These are phyloP conservation scores for Cosmia trapezina DNA, from an alignment of 2,888 invertebrate species.

Conservation along the genomic window DNA sequence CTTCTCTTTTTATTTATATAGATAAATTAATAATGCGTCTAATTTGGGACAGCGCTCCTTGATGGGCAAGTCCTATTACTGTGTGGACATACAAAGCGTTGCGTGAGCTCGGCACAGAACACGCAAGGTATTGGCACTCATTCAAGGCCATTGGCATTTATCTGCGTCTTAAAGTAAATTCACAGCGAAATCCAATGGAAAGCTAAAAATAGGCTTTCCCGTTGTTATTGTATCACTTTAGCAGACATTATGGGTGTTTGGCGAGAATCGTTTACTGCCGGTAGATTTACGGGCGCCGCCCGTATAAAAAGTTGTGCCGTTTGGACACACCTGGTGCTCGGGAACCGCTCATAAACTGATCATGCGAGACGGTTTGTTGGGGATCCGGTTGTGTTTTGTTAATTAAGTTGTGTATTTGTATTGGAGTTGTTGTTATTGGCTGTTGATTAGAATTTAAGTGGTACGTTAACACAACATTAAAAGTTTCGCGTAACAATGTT, in stretches of 20 bases:
- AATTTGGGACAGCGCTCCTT: too few relatives aligned
- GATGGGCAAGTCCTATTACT: too few relatives aligned
- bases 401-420: constrained; percentile 38
- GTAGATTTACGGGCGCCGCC: constrained; percentile 71
- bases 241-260: constrained; percentile 65
- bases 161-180: constrained; percentile 34
- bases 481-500: not conserved
- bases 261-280: constrained; percentile 66
- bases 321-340: constrained; percentile 71
- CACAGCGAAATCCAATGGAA: constrained; percentile 42
- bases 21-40: too few relatives aligned
- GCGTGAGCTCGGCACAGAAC: too few relatives aligned
- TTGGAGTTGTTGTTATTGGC: constrained; percentile 13
- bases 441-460: constrained; percentile 6
- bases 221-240: constrained; percentile 67
- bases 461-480: not conserved
- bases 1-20: too few relatives aligned
- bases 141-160: too few relatives aligned
- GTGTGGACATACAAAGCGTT: too few relatives aligned
- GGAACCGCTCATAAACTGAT: constrained; percentile 65
- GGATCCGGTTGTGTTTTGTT: constrained; percentile 40
- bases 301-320: constrained; percentile 73
- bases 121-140: too few relatives aligned
- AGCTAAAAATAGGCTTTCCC: constrained; percentile 54
- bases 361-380: constrained; percentile 26